Evolutionary conservation across 2,888 invertebrate genomes (phyloP), one percentile per base, ranked within the genome.

Genomic region (Cheilosia vernalis): DNA sequence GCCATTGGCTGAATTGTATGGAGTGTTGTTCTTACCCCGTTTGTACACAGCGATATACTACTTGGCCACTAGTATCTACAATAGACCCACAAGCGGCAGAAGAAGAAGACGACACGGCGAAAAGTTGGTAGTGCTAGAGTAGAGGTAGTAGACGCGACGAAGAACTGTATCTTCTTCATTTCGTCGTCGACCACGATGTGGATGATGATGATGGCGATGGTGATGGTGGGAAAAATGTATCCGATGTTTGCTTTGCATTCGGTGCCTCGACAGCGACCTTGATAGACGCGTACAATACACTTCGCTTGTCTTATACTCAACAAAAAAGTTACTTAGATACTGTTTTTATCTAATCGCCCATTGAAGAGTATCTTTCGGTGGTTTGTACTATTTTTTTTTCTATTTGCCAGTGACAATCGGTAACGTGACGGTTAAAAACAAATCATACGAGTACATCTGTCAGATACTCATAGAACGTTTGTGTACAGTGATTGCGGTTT

Each of bases 261-360:
- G 91, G 91, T 90, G 89, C 89, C 89, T 88, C 90, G 91, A 90
- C 90, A 91, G 91, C 92, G 92, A 92, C 92, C 92, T 92, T 92
- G 92, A 91, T 91, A 91, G 92, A 92, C 92, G 90, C 90, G 89
- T 89, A 88, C 87, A 88, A 84, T 86, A 87, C 87, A 78, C 86
- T 78, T 78, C 82, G 86, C 82, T 86, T 77, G 70, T 55, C 70
- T 69, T 72, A 53, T 24, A 61, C 13, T 24, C 51, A 44, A 53
- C 63, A 51, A 9, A 49, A 37, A 63, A 72, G 56, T 47, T 33
- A 67, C 60, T 60, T 55, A 56, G 80, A 76, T 74, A 81, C 67
- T 66, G 40, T 42, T 42, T 69, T 63, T 42, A n/a, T 60, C 9
- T 61, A 33, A 60, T 60, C 72, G 63, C 19, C 40, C 2, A 4